phyloP scores from a whole-genome alignment of 2,113 vertebrate genomes.

The Dascyllus trimaculatus region DNA sequence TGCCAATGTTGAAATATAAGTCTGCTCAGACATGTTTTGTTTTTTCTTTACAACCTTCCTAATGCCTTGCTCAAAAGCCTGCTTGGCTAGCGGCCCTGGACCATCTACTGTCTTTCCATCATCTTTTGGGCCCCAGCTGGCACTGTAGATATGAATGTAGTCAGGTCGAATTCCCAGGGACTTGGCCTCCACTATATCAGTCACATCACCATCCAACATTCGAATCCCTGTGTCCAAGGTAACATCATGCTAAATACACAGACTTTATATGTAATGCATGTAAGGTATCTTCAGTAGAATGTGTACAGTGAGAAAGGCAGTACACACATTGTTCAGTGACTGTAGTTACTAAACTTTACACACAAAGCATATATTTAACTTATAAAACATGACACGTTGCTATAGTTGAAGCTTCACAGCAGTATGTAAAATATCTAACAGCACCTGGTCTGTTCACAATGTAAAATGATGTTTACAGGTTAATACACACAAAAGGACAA shows the following conservation, averaged over 20 bases:
- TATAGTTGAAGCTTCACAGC: neutral
- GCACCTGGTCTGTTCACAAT: too few relatives aligned
- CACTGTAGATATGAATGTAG: conserved; percentile 96
- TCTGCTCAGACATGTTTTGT: neutral
- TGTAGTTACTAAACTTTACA: neutral
- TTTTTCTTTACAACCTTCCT: conserved; percentile 86
- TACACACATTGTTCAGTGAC: neutral
- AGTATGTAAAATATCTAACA: neutral
- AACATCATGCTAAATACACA: conserved; percentile 1
- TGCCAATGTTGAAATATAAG: neutral
- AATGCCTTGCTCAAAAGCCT: conserved; percentile 93
- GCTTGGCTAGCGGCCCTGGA: conserved; percentile 90
- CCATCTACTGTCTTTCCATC: conserved; percentile 96
- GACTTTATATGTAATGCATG: neutral
- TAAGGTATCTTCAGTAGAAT: neutral
- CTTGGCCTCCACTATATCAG: conserved; percentile 94
- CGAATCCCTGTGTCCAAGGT: conserved; percentile 88
- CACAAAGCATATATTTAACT: neutral
- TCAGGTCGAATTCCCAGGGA: conserved; percentile 92
- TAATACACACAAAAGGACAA: too few relatives aligned
- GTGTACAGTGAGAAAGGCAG: neutral
- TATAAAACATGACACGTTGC: too few relatives aligned
- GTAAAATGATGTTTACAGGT: too few relatives aligned
- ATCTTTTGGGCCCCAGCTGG: conserved; percentile 97
- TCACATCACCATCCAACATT: conserved; percentile 96